A percentile compares a stretch with the other conserved stretches of the same genome.
These are phyloP conservation scores for Sterrhoptilus dennistouni DNA, from an alignment of 2,113 vertebrate species.

Conservation along the genomic window DNA sequence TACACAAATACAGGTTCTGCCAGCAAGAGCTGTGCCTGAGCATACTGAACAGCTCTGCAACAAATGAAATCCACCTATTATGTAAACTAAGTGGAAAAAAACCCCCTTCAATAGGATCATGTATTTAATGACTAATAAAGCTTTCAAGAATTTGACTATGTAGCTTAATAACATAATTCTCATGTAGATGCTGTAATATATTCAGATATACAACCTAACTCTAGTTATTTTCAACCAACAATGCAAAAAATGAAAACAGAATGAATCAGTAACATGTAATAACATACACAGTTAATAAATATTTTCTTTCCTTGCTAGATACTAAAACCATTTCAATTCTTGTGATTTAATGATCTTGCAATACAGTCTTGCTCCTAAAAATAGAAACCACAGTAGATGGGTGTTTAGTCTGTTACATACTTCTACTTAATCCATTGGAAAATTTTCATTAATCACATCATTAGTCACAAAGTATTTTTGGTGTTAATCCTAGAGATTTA, in stretches of 20 bases:
- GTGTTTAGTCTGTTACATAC: not conserved
- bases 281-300: not conserved
- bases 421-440: not conserved
- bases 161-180: not conserved
- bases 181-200: not conserved
- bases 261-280: not conserved
- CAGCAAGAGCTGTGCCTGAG: not conserved
- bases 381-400: not conserved
- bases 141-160: not conserved
- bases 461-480: not conserved
- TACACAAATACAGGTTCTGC: not conserved
- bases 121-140: not conserved
- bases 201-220: not conserved
- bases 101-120: not conserved
- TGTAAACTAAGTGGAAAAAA: not conserved
- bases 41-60: not conserved
- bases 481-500: not conserved
- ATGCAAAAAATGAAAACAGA: not conserved
- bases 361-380: not conserved
- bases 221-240: not conserved
- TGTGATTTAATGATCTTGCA: not conserved
- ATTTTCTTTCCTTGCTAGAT: not conserved
- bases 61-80: not conserved
- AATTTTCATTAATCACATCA: not conserved
- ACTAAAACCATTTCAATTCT: not conserved